Base-by-base conservation (phyloP, 1,140 invertebrate species). In the Rhagoletis pomonella region DNA sequence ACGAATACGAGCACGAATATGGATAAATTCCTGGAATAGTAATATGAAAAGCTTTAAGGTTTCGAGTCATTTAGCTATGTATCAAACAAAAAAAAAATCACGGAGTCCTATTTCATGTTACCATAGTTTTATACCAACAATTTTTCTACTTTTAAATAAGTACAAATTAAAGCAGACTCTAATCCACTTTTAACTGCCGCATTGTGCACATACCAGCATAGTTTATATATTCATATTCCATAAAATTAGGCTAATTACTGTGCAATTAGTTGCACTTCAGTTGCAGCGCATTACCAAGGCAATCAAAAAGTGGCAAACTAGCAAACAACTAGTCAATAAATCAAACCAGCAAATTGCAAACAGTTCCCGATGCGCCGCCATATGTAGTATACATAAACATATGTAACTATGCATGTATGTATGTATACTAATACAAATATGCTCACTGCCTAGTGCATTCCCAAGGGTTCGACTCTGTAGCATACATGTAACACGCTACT, bases 251-350 rank as follows among this genome's bases (percentile, higher is more conserved):
- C 67, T 73, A 73, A 73, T 73, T 73, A 73, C 12, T 12, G 39
- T 12, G 39, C 67, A 73, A 73, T 73, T 73, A 73, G 42, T 47
- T 73, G 39, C 67, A 73, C 67, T 73, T 73, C 17, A 73, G 42
- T 73, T 73, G 67, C 39, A 47, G 39, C 39, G 12, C 12, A 44
- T 73, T 44, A 6, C 39, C 12, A 73, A 73, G 44, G 17, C 60
- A 62, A 62, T 73, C 67, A 12, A 47, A 73, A 47, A 73, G 67
- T 73, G 67, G 42, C 42, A 73, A 14, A 73, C 67, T 44, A n/a
- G 67, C 67, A n/a, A 73, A 73, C 67, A 42, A 73, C 67, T 44
- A 73, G 67, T 73, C 67, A 73, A 73, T 73, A 73, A 73, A 73
- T 73, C 67, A 73, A 73, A 47, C 67, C 44, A 44, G 12, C 67